A percentile compares a stretch with the other conserved stretches of the same genome.
Evolutionary conservation across 2,888 invertebrate genomes (phyloP).

Genomic region (Cecidostiba fungosa): DNA sequence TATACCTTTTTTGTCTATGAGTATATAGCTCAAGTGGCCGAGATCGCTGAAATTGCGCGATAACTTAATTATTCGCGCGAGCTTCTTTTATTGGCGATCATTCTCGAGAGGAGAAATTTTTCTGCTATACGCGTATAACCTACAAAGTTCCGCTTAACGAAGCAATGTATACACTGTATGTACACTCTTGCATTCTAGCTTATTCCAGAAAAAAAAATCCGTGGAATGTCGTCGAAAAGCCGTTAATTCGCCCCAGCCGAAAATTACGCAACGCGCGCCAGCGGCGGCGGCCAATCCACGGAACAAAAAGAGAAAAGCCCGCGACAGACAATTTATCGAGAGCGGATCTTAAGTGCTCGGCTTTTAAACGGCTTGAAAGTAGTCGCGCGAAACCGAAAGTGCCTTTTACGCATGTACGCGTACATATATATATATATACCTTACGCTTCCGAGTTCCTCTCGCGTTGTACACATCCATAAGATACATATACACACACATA

Average conservation of each 20-base stretch:
- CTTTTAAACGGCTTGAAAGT: slow-evolving; percentile 42
- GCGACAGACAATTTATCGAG: slow-evolving; percentile 42
- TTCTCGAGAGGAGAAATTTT: too few species aligned
- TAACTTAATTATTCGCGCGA: not conserved
- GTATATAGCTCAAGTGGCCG: not conserved
- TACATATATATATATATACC: not conserved
- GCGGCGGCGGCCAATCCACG: not conserved
- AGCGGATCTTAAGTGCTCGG: slow-evolving; percentile 52
- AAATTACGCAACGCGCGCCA: slow-evolving; percentile 14
- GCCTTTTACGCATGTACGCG: slow-evolving; percentile 28
- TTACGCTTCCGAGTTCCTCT: slow-evolving; percentile 44
- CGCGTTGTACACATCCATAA: not conserved
- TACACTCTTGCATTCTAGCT: not conserved
- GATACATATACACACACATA: not conserved
- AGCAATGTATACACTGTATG: not conserved
- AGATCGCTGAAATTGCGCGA: not conserved
- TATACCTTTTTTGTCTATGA: not conserved
- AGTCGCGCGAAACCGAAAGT: slow-evolving; percentile 55
- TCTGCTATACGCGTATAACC: not conserved
- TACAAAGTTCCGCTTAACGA: not conserved
- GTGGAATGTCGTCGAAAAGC: not conserved
- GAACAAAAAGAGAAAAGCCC: not conserved
- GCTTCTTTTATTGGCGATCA: not conserved
- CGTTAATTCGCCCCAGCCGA: not conserved
- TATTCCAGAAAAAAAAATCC: not conserved